Conservation (phyloP, 2,888 invertebrate species). For the Tromatobia lineatoria region DNA sequence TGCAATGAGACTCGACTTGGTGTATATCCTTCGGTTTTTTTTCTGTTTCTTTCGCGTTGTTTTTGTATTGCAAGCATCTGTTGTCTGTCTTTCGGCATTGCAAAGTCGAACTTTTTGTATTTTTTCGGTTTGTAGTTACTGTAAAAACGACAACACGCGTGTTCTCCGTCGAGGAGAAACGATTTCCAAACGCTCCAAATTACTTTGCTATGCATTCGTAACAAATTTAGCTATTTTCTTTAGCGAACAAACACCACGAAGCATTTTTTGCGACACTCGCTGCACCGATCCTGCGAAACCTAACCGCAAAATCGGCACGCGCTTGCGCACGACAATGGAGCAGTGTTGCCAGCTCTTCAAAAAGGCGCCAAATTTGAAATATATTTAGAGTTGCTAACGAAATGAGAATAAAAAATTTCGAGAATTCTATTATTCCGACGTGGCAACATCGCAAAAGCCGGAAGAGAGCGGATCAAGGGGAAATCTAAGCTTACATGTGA, state of each 20-base stretch:
- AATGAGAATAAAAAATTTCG: no score
- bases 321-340: neutral
- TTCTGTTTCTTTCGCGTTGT: slow-evolving; percentile 50
- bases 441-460: no score
- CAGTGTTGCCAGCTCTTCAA: neutral
- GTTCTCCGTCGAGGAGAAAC: slow-evolving; percentile 33
- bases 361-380: no score
- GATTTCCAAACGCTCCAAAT: slow-evolving; percentile 42
- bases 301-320: slow-evolving; percentile 38
- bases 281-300: slow-evolving; percentile 5
- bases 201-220: slow-evolving; percentile 56
- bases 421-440: no score
- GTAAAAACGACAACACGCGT: slow-evolving; percentile 30
- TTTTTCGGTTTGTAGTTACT: slow-evolving; percentile 5
- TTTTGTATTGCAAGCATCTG: slow-evolving; percentile 47
- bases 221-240: neutral
- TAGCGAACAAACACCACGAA: neutral
- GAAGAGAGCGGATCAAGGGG: no score
- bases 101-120: neutral
- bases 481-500: no score
- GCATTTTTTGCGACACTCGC: slow-evolving; percentile 26
- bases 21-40: slow-evolving; percentile 11
- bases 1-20: slow-evolving; percentile 42
- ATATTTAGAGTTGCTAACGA: no score
- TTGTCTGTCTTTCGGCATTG: slow-evolving; percentile 51